Conservation (phyloP, 1,140 invertebrate species). For the Rhagoletis zephyria region DNA sequence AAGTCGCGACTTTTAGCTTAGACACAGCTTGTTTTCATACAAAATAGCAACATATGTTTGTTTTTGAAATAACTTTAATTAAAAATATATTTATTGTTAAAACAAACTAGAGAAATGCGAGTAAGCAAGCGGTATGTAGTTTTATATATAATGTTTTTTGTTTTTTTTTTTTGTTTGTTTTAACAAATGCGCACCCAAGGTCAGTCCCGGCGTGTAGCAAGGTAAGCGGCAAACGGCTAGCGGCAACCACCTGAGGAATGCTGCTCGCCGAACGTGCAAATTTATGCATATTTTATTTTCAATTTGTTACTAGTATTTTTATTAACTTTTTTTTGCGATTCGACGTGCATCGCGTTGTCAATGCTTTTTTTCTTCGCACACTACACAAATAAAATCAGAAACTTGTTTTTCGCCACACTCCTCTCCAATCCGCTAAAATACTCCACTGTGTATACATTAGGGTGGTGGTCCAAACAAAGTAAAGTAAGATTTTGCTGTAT, state of each 20-base stretch:
- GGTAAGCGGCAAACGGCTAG: background rate
- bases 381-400: background rate
- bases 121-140: background rate
- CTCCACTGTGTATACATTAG: too few species aligned
- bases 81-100: slow-evolving; percentile 14
- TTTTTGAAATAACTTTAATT: slow-evolving; percentile 9
- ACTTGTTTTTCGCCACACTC: background rate
- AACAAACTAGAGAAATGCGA: background rate
- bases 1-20: background rate
- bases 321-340: background rate
- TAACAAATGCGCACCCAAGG: background rate
- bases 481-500: too few species aligned
- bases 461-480: too few species aligned
- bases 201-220: background rate
- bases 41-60: slow-evolving; percentile 17
- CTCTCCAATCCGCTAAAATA: background rate
- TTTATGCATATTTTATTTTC: slow-evolving; percentile 1
- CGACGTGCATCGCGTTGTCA: background rate
- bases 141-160: too few species aligned
- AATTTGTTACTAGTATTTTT: background rate
- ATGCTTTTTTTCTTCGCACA: background rate
- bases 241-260: slow-evolving; percentile 4
- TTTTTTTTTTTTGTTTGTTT: too few species aligned
- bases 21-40: background rate
- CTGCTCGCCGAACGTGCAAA: slow-evolving; percentile 1